phyloP scores from a whole-genome alignment of 2,888 invertebrate genomes.

The Omphaloscelis lunosa region DNA sequence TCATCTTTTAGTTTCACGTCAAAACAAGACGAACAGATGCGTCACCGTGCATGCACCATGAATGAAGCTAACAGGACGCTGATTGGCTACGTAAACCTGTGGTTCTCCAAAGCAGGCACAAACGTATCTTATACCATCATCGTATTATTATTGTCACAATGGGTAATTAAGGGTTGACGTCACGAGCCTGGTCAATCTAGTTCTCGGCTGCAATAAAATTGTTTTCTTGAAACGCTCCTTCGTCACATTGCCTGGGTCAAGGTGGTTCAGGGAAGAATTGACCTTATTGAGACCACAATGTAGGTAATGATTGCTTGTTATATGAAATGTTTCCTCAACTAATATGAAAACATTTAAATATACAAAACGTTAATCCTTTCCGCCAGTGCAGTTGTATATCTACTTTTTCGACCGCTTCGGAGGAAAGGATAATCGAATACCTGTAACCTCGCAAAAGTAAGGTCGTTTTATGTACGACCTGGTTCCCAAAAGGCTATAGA shows the following conservation, averaged over 20 bases:
- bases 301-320: neutral
- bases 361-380: neutral
- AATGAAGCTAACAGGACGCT: constrained; percentile 4
- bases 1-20: neutral
- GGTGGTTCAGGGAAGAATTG: neutral
- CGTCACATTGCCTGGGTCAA: constrained; percentile 1
- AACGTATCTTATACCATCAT: constrained; percentile 6
- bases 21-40: neutral
- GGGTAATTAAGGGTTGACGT: constrained; percentile 74
- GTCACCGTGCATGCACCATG: neutral
- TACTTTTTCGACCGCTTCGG: neutral
- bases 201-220: constrained; percentile 14
- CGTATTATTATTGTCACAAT: constrained; percentile 70
- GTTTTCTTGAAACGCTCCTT: constrained; percentile 17
- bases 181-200: constrained; percentile 50
- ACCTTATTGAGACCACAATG: neutral
- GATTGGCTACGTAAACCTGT: neutral
- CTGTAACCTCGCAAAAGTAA: neutral
- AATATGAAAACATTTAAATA: neutral
- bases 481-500: neutral
- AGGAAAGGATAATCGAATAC: neutral
- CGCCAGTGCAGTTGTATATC: neutral
- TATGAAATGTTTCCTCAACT: neutral
- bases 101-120: neutral
- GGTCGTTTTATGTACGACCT: neutral